Percentiles rank a stretch among this genome's conserved stretches.
Conservation (phyloP, 2,797 vertebrate genomes). For the Kryptolebias ocellatus region DNA sequence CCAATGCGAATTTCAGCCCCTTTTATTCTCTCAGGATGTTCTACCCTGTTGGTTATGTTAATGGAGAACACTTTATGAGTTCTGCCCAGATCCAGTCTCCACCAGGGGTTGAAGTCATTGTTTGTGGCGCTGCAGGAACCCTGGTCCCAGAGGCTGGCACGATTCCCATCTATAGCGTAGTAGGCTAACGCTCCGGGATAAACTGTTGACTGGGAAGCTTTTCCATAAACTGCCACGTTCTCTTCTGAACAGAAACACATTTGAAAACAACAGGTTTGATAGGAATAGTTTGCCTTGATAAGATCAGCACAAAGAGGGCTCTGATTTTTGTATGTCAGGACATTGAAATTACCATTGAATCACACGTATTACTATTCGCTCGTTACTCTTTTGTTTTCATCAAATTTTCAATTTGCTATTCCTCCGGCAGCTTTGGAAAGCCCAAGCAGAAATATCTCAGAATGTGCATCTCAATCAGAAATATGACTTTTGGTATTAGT, state of each 20-base stretch:
- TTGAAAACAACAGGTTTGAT: background rate
- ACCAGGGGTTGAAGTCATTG: constrained; percentile 49
- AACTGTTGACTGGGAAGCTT: constrained; percentile 40
- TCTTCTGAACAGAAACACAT: constrained; percentile 27
- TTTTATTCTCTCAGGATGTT: constrained; percentile 4
- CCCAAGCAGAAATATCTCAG: no score
- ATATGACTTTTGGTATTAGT: no score
- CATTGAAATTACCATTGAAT: background rate
- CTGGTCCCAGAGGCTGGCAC: rapidly evolving
- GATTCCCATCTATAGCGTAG: constrained; percentile 65
- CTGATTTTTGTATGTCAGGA: background rate
- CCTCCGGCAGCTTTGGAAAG: no score
- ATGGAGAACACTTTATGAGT: constrained; percentile 61
- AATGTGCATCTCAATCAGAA: no score
- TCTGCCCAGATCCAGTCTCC: constrained; percentile 67
- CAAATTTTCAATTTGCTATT: no score
- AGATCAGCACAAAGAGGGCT: background rate
- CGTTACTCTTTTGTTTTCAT: no score
- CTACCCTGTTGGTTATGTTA: constrained; percentile 42
- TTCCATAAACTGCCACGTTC: constrained; percentile 50
- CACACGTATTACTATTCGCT: no score
- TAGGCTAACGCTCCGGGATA: background rate
- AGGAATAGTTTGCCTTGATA: background rate
- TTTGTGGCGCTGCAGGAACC: constrained; percentile 52
- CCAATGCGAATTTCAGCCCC: constrained; percentile 68